Conservation (phyloP, 2,888 invertebrate genomes). For the Limnephilus auricula region DNA sequence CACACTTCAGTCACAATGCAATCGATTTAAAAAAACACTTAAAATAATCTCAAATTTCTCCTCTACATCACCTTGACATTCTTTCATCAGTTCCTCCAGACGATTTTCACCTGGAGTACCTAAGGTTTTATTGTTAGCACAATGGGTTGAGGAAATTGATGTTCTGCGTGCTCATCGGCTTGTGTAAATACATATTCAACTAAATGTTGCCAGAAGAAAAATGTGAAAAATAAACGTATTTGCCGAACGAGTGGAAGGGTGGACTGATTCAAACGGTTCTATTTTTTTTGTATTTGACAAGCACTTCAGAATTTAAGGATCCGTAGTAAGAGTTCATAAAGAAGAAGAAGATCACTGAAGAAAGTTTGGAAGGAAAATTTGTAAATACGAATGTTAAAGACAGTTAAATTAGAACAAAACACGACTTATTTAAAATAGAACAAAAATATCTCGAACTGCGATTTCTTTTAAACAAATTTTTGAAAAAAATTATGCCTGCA, state of each 20-base stretch:
- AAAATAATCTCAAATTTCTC: not conserved
- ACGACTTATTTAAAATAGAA: too few species aligned
- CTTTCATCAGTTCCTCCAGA: not conserved
- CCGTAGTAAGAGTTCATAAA: too few species aligned
- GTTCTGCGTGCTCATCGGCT: not conserved
- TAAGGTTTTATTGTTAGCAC: slow-evolving; percentile 2
- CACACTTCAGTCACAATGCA: not conserved
- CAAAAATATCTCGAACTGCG: too few species aligned
- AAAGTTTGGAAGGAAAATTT: too few species aligned
- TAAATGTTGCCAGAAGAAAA: not conserved
- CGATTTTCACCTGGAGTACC: not conserved
- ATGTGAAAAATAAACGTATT: not conserved
- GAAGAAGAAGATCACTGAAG: too few species aligned
- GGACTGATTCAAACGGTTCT: not conserved
- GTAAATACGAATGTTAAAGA: too few species aligned
- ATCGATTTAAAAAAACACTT: not conserved
- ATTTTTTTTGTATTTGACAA: not conserved
- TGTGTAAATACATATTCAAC: not conserved
- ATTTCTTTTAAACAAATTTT: too few species aligned
- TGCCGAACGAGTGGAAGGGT: not conserved
- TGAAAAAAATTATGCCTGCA: too few species aligned
- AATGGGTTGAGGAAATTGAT: slow-evolving; percentile 2
- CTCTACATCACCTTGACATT: not conserved
- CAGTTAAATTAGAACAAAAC: too few species aligned
- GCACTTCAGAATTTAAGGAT: not conserved